Evolutionary conservation across 2,888 invertebrate genomes (phyloP).

Genomic region (Petrolisthes manimaculis): DNA sequence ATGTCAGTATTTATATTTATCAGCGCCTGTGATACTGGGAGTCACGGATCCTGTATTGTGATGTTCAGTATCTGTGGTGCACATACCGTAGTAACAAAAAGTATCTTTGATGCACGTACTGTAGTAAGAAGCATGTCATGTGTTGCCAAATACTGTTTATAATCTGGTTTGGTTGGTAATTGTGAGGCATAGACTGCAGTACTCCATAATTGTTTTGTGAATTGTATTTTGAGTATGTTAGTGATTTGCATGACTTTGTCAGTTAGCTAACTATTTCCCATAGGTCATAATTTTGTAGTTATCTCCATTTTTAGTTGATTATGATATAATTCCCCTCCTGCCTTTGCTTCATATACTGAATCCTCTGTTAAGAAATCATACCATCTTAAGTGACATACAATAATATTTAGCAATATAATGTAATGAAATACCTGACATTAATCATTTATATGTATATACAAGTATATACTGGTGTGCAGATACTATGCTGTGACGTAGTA

Average conservation of each 20-base stretch:
- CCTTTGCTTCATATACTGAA: too few relatives aligned
- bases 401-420: too few relatives aligned
- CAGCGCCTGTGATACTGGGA: not conserved
- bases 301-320: too few relatives aligned
- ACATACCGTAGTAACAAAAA: not conserved
- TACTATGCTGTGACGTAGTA: too few relatives aligned
- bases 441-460: too few relatives aligned
- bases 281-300: too few relatives aligned
- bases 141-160: slow-evolving; percentile 12
- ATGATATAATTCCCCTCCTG: too few relatives aligned
- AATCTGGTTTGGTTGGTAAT: not conserved
- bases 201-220: not conserved
- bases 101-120: slow-evolving; percentile 3
- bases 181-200: not conserved
- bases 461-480: too few relatives aligned
- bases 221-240: not conserved
- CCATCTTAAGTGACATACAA: too few relatives aligned
- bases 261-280: too few relatives aligned
- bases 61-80: not conserved
- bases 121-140: not conserved
- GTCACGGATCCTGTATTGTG: not conserved
- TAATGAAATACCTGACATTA: too few relatives aligned
- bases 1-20: not conserved
- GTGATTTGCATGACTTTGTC: not conserved
- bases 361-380: too few relatives aligned